These are phyloP conservation scores for Pangasius macronema DNA, from an alignment of 2,797 vertebrate species.

Conservation along the genomic window DNA sequence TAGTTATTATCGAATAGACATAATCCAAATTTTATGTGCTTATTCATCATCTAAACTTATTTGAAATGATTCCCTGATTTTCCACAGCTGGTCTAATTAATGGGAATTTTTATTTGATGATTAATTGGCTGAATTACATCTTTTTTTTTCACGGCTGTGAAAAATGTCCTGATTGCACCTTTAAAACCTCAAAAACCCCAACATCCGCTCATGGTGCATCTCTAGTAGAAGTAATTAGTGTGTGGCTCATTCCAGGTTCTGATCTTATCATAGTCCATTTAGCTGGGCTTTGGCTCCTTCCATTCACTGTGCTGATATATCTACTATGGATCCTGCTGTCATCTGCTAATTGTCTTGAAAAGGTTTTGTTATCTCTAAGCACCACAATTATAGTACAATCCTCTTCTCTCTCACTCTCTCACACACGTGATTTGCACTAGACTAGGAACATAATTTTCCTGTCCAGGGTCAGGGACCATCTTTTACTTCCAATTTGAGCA, in stretches of 20 bases:
- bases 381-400: constrained; percentile 32
- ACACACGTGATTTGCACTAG: constrained; percentile 37
- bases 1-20: background rate
- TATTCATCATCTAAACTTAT: background rate
- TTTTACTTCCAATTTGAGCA: constrained; percentile 55
- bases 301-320: constrained; percentile 36
- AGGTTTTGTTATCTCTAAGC: constrained; percentile 51
- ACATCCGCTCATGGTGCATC: constrained; percentile 14
- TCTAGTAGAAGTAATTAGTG: constrained; percentile 30
- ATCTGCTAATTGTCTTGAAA: constrained; percentile 55
- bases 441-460: constrained; percentile 47
- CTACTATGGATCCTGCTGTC: constrained; percentile 33
- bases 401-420: constrained; percentile 6
- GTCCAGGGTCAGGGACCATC: constrained; percentile 52
- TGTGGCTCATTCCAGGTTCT: constrained; percentile 40
- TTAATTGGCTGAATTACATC: background rate
- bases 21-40: background rate
- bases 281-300: constrained; percentile 30
- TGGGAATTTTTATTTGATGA: background rate
- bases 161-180: constrained; percentile 22
- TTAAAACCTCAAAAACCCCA: constrained; percentile 31
- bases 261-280: constrained; percentile 50
- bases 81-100: background rate
- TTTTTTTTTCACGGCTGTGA: background rate
- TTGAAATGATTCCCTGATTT: background rate